These are phyloP conservation scores for Chymomyza amoena DNA, from an alignment of 2,888 invertebrate species.

Conservation along the genomic window DNA sequence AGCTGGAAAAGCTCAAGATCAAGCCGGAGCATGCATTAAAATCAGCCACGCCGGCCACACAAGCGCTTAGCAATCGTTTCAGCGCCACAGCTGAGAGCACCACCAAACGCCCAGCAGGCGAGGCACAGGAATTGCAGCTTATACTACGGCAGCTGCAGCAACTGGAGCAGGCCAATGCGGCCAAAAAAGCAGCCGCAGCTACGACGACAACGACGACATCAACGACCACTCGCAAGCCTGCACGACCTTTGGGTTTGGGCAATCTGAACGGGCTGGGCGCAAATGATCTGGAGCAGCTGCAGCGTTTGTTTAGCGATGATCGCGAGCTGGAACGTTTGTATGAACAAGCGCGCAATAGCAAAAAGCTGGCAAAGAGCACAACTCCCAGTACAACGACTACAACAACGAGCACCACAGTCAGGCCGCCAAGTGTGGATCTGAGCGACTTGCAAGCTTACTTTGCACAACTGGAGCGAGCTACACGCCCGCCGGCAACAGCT, in stretches of 20 bases:
- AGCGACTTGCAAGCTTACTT: slow-evolving; percentile 51
- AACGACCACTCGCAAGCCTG: background rate
- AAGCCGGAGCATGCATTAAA: slow-evolving; percentile 69
- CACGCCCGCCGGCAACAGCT: slow-evolving; percentile 40
- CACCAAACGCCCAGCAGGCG: slow-evolving; percentile 13
- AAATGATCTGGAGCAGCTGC: slow-evolving; percentile 79
- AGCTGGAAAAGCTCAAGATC: slow-evolving; percentile 72
- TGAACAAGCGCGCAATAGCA: slow-evolving; percentile 67
- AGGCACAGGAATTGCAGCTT: slow-evolving; percentile 7
- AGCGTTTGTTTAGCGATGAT: slow-evolving; percentile 79
- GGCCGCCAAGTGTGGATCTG: slow-evolving; percentile 62
- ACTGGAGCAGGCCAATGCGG: slow-evolving; percentile 22
- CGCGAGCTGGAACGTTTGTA: slow-evolving; percentile 73
- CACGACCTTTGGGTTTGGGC: slow-evolving; percentile 14
- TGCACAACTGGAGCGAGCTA: slow-evolving; percentile 78
- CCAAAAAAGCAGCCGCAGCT: slow-evolving; percentile 17
- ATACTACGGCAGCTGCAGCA: slow-evolving; percentile 39
- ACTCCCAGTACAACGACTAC: slow-evolving; percentile 25
- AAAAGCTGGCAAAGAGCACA: slow-evolving; percentile 32
- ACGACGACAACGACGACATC: slow-evolving; percentile 18
- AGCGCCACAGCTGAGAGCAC: slow-evolving; percentile 18
- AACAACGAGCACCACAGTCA: slow-evolving; percentile 69
- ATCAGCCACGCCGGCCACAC: slow-evolving; percentile 25
- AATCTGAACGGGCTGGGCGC: slow-evolving; percentile 23
- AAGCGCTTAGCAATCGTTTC: slow-evolving; percentile 60